Evolutionary conservation across 2,797 vertebrate species (phyloP).

Genomic region (Alosa sapidissima): DNA sequence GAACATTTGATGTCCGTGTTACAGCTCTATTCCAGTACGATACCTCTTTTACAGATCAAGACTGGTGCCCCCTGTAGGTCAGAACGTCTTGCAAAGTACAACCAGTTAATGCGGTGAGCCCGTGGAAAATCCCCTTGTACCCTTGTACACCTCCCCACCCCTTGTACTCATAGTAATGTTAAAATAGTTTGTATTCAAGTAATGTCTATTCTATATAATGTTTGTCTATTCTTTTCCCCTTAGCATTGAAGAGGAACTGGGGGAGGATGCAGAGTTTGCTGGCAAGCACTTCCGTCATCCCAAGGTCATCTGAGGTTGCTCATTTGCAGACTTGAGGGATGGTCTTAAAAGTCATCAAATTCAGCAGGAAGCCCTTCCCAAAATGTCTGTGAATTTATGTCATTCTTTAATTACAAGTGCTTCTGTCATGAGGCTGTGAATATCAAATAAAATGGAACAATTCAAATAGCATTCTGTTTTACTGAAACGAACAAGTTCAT

Average conservation of each 20-base stretch:
- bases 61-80: conserved; percentile 76
- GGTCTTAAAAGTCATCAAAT: not conserved
- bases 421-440: not conserved
- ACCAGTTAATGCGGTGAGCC: conserved; percentile 76
- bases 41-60: conserved; percentile 65
- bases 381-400: not conserved
- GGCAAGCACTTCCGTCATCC: conserved; percentile 69
- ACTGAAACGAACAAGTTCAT: too few relatives aligned
- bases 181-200: not conserved
- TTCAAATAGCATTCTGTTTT: too few relatives aligned
- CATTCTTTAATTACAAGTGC: not conserved
- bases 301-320: conserved; percentile 57
- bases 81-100: conserved; percentile 76
- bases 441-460: not conserved
- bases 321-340: not conserved
- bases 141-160: not conserved
- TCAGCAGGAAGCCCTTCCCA: not conserved
- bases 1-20: not conserved
- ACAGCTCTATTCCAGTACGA: not conserved
- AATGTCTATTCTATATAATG: too few relatives aligned
- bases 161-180: not conserved
- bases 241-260: conserved; percentile 69
- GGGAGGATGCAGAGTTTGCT: conserved; percentile 66
- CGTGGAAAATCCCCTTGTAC: not conserved
- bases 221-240: not conserved